A percentile compares a stretch with the other conserved stretches of the same genome.
Conservation (phyloP, 1,140 invertebrate species). For the Penaeus vannamei region DNA sequence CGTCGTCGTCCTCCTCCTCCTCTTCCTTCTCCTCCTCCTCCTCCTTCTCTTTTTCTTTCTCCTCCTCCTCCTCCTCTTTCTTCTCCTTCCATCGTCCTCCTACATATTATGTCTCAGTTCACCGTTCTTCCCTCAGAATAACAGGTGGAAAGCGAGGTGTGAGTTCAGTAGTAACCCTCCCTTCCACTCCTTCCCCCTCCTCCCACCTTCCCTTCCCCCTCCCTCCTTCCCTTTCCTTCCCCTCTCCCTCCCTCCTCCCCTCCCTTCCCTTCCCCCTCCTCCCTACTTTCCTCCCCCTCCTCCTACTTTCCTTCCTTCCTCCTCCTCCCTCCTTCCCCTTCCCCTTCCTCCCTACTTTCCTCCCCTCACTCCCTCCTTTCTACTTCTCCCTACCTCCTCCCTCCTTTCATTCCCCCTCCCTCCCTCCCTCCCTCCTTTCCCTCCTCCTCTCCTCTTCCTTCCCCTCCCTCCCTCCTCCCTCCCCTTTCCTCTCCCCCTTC, state of each 20-base stretch:
- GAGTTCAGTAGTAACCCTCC: no score
- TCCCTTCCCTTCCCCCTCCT: background rate
- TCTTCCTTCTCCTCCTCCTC: background rate
- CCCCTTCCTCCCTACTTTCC: background rate
- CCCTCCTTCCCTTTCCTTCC: background rate
- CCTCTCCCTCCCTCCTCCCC: background rate
- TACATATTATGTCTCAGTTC: background rate
- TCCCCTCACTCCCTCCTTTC: no score
- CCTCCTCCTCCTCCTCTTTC: background rate
- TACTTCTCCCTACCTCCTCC: background rate
- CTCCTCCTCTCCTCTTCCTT: background rate
- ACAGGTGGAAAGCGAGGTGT: no score
- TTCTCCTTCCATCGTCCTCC: background rate
- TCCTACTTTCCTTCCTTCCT: background rate
- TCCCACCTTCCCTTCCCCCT: background rate
- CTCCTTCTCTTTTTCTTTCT: background rate
- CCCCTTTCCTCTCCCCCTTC: background rate
- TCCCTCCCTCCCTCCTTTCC: background rate
- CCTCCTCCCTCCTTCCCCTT: background rate
- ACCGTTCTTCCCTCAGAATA: background rate
- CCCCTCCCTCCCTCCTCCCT: background rate
- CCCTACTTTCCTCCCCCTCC: no score
- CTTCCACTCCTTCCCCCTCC: background rate
- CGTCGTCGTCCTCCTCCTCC: no score
- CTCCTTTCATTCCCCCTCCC: background rate